These are phyloP conservation scores for Strigamia crassipes DNA, from an alignment of 2,888 invertebrate genomes.

Conservation along the genomic window DNA sequence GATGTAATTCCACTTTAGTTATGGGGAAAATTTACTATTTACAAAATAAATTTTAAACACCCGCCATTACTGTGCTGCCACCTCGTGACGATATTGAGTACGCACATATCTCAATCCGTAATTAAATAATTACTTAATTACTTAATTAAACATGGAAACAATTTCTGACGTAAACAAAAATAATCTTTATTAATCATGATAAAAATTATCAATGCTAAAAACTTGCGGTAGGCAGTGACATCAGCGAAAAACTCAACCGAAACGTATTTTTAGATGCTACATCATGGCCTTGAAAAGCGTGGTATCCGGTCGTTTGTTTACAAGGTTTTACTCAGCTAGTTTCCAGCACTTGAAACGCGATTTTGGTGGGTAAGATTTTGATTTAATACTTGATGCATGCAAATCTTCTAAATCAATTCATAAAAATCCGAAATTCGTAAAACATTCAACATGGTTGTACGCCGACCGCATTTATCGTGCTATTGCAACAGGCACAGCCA, in stretches of 20 bases:
- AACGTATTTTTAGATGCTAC: not conserved
- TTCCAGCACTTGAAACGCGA: not conserved
- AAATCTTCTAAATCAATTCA: not conserved
- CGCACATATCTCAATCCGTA: too few species aligned
- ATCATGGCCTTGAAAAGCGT: conserved; percentile 11
- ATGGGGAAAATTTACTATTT: too few species aligned
- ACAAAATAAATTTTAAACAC: not conserved
- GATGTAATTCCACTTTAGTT: too few species aligned
- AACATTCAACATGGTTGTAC: not conserved
- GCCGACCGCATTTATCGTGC: not conserved
- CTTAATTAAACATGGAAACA: too few species aligned
- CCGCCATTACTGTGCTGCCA: not conserved
- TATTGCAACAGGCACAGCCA: not conserved
- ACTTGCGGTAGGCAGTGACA: not conserved
- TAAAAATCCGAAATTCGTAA: not conserved
- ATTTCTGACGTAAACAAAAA: not conserved
- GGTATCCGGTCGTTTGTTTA: conserved; percentile 12
- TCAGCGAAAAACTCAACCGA: not conserved
- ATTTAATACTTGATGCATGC: too few species aligned
- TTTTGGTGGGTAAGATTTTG: not conserved
- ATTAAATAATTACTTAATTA: too few species aligned
- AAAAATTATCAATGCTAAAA: not conserved
- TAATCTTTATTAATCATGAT: too few species aligned
- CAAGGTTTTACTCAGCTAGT: not conserved
- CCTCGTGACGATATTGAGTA: not conserved